Evolutionary conservation across 2,888 invertebrate species (phyloP).

Genomic region (Antitype chi): DNA sequence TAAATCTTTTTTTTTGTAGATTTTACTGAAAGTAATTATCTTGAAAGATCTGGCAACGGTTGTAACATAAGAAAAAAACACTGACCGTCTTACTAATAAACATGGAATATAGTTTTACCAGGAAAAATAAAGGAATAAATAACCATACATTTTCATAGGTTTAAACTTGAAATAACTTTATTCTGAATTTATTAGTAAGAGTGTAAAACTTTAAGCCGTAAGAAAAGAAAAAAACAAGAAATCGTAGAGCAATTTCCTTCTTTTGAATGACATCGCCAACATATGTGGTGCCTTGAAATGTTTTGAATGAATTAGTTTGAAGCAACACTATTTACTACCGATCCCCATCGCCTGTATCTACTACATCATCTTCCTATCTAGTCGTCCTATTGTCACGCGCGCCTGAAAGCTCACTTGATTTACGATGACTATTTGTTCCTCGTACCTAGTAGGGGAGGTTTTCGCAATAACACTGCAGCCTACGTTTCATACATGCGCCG

Average conservation of each 20-base stretch:
- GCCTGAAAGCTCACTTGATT: conserved; percentile 47
- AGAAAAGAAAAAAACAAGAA: background rate
- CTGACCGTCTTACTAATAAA: too few relatives aligned
- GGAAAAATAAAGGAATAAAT: too few relatives aligned
- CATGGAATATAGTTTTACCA: too few relatives aligned
- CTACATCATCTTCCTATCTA: conserved; percentile 15
- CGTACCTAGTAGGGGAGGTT: conserved; percentile 15
- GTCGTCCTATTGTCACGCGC: conserved; percentile 15
- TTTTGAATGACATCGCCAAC: too few relatives aligned
- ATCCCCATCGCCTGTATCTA: conserved; percentile 1
- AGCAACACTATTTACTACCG: background rate
- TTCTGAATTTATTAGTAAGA: too few relatives aligned
- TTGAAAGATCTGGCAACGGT: background rate
- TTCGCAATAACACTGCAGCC: conserved; percentile 51
- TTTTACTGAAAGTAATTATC: background rate
- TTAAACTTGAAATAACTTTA: too few relatives aligned
- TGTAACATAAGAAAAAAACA: background rate
- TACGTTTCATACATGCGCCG: conserved; percentile 59
- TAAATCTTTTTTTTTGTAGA: background rate
- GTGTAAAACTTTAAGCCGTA: background rate
- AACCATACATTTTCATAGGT: too few relatives aligned
- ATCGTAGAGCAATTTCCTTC: background rate
- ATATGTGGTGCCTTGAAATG: background rate
- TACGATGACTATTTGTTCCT: conserved; percentile 53
- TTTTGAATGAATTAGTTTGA: background rate